Conservation (phyloP, 2,113 vertebrate genomes). For the Odocoileus virginianus region DNA sequence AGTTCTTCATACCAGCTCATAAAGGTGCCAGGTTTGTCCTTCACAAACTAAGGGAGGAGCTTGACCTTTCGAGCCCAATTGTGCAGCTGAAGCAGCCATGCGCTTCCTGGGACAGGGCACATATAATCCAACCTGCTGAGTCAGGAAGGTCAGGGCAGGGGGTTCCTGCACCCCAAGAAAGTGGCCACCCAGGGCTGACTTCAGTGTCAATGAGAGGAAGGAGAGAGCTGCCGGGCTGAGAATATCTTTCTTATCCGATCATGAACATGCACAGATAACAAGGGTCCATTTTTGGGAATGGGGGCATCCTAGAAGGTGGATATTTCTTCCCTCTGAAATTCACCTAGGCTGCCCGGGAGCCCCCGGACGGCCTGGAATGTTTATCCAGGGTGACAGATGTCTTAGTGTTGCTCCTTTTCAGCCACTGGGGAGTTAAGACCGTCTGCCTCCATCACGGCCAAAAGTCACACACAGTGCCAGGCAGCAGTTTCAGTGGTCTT, state of each 20-base stretch:
- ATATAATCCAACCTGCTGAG: not conserved
- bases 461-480: not conserved
- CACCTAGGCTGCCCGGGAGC: not conserved
- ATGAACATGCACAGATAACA: not conserved
- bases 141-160: not conserved
- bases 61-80: not conserved
- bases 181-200: not conserved
- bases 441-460: fast-evolving
- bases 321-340: not conserved
- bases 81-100: not conserved
- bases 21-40: not conserved
- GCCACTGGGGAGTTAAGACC: not conserved
- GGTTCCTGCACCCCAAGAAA: not conserved
- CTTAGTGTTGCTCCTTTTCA: not conserved
- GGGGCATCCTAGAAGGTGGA: not conserved
- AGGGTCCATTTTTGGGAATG: not conserved
- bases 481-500: not conserved
- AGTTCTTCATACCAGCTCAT: not conserved
- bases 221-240: not conserved
- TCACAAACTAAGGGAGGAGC: not conserved
- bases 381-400: not conserved
- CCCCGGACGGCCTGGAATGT: not conserved
- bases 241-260: not conserved
- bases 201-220: not conserved
- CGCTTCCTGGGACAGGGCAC: not conserved